phyloP scores from a whole-genome alignment of 2,888 invertebrate species.

The Choreutis nemorana region DNA sequence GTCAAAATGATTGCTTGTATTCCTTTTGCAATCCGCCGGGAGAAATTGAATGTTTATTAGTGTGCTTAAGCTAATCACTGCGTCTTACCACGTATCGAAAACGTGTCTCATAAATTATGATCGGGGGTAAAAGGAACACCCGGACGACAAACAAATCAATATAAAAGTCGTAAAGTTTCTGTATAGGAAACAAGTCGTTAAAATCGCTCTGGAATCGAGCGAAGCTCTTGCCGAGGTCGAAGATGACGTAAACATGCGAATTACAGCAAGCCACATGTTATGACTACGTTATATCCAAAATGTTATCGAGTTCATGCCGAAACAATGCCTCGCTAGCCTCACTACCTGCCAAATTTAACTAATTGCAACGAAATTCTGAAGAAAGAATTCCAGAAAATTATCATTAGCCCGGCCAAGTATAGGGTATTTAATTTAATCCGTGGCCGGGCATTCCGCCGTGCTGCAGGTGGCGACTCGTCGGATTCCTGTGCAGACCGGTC shows the following conservation, averaged over 20 bases:
- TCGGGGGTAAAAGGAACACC: slow-evolving; percentile 8
- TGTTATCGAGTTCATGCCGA: no score
- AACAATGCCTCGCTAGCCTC: no score
- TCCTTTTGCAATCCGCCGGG: slow-evolving; percentile 1
- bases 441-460: slow-evolving; percentile 40
- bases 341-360: no score
- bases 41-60: not conserved
- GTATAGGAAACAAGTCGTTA: slow-evolving; percentile 21
- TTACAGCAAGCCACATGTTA: no score
- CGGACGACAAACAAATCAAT: slow-evolving; percentile 14
- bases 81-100: not conserved
- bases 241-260: slow-evolving; percentile 26
- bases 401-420: no score
- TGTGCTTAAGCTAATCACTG: not conserved
- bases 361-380: no score
- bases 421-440: slow-evolving; percentile 33
- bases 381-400: no score
- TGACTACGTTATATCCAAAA: no score
- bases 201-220: slow-evolving; percentile 14
- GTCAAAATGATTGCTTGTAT: slow-evolving; percentile 7
- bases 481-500: slow-evolving; percentile 13
- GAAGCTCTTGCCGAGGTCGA: slow-evolving; percentile 21
- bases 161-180: slow-evolving; percentile 17
- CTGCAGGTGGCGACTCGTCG: slow-evolving; percentile 55
- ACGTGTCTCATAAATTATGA: slow-evolving; percentile 8